Percentiles rank a stretch among this genome's conserved stretches.
These are phyloP conservation scores for Taeniopygia guttata DNA, from an alignment of 2,797 vertebrate genomes.

Conservation along the genomic window DNA sequence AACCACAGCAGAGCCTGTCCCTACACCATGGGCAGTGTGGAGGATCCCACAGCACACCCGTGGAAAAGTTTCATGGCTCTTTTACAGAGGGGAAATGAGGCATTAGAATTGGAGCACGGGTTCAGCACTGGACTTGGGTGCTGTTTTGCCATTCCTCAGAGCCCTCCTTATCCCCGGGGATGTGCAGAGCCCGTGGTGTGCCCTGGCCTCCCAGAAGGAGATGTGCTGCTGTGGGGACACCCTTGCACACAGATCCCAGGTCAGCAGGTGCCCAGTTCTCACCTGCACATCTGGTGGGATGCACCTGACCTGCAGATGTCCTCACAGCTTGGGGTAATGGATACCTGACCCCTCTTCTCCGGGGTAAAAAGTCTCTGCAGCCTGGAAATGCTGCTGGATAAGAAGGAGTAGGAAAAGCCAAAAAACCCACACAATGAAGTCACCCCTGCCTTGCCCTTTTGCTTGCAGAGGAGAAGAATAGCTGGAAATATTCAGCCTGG, in stretches of 20 bases:
- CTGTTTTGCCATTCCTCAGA: not conserved
- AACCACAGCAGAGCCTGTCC: not conserved
- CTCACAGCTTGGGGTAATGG: not conserved
- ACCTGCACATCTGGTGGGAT: not conserved
- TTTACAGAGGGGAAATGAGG: not conserved
- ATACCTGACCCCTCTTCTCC: not conserved
- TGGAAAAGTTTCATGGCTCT: not conserved
- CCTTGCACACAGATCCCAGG: not conserved
- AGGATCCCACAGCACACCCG: not conserved
- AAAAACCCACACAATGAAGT: not conserved
- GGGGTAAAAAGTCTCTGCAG: not conserved
- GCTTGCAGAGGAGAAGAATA: not conserved
- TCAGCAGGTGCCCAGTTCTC: not conserved
- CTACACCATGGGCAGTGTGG: accelerated
- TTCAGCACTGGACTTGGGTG: not conserved
- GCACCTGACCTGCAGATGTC: not conserved
- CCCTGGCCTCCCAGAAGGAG: not conserved
- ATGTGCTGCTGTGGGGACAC: not conserved
- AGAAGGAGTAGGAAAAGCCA: not conserved
- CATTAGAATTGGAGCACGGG: accelerated
- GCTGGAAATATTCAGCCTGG: not conserved
- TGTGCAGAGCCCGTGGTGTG: not conserved
- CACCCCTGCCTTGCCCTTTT: not conserved
- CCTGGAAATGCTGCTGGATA: not conserved
- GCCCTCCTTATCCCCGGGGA: not conserved